Percentiles rank a stretch among this genome's conserved stretches.
Evolutionary conservation across 2,113 vertebrate genomes (phyloP).

Genomic region (Bothrops jararaca): DNA sequence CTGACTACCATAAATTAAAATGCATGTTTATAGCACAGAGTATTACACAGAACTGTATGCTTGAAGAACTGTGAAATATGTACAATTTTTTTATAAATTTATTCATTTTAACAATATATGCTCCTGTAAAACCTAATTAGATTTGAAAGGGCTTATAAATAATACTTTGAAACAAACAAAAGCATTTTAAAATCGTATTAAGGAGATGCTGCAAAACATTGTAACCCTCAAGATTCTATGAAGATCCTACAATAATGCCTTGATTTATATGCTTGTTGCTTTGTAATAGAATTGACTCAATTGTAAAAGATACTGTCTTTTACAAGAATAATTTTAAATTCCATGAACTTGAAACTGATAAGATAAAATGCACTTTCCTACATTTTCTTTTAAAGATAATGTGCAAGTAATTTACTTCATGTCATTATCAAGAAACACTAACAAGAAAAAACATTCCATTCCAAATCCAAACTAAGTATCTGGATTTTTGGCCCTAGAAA

Average conservation of each 20-base stretch:
- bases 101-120: background rate
- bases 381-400: background rate
- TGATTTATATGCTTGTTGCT: background rate
- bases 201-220: background rate
- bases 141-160: background rate
- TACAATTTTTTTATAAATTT: background rate
- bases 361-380: background rate
- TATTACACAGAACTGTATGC: background rate
- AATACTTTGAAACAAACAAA: background rate
- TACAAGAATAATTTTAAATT: background rate
- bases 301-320: background rate
- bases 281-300: background rate
- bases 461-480: background rate
- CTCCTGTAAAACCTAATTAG: background rate
- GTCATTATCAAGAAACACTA: background rate
- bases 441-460: background rate
- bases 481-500: background rate
- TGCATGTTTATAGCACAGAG: background rate
- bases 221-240: background rate
- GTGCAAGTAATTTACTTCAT: background rate
- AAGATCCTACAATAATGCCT: background rate
- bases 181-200: background rate
- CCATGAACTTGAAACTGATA: background rate
- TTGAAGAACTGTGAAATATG: background rate
- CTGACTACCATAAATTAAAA: background rate